A percentile compares a stretch with the other conserved stretches of the same genome.
These are phyloP conservation scores for Scaptomyza cyrtandrae DNA, from an alignment of 2,888 invertebrate genomes.

Conservation along the genomic window DNA sequence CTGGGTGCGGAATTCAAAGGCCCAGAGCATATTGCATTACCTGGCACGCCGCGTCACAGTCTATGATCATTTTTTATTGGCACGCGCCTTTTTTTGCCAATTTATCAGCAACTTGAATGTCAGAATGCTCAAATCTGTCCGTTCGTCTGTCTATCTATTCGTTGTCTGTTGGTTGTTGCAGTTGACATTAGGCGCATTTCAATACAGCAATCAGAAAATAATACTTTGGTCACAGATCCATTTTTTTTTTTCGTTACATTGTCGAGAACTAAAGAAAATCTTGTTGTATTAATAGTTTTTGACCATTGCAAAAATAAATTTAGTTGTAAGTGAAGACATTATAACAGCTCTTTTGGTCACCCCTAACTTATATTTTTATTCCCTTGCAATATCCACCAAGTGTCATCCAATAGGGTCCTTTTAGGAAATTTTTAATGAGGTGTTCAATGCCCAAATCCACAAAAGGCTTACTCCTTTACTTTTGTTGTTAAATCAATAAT, in stretches of 20 bases:
- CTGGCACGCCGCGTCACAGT: conserved; percentile 42
- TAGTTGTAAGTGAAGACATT: neutral
- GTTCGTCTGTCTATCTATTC: conserved; percentile 7
- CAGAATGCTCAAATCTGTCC: conserved; percentile 54
- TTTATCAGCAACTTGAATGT: conserved; percentile 68
- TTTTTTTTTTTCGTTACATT: conserved; percentile 36
- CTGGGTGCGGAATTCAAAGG: conserved; percentile 66
- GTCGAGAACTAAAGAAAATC: neutral
- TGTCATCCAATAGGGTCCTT: neutral
- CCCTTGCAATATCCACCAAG: neutral
- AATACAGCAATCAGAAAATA: conserved; percentile 43
- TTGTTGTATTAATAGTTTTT: neutral
- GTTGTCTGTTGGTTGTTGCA: conserved; percentile 3
- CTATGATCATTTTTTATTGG: conserved; percentile 58
- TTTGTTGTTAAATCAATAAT: conserved; percentile 32
- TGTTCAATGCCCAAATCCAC: conserved; percentile 31
- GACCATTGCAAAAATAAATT: no score
- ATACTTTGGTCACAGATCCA: conserved; percentile 3
- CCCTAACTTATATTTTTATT: no score
- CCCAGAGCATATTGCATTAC: conserved; percentile 61
- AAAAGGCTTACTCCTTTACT: conserved; percentile 11
- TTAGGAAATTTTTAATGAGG: neutral
- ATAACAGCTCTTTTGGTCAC: no score
- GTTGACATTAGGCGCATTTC: conserved; percentile 66
- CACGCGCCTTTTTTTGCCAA: conserved; percentile 71